Evolutionary conservation across 2,797 vertebrate species (phyloP).

Genomic region (Forpus xanthops): DNA sequence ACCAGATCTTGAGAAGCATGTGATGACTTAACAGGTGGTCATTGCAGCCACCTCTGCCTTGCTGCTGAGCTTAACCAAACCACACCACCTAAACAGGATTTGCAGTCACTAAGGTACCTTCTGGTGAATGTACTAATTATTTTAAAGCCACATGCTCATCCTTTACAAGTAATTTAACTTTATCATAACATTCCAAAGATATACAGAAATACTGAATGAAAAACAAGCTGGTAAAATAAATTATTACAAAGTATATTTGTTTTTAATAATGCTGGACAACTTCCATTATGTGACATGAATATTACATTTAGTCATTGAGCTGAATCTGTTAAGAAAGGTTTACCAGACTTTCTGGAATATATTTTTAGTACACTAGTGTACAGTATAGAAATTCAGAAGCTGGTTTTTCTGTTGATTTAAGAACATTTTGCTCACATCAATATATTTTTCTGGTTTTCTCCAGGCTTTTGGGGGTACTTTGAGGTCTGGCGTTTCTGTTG

Average conservation of each 20-base stretch:
- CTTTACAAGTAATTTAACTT: neutral
- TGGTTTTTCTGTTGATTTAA: neutral
- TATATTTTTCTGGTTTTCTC: neutral
- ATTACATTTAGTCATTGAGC: neutral
- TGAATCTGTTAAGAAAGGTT: constrained; percentile 2
- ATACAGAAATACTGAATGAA: neutral
- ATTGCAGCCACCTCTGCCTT: neutral
- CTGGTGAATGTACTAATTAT: neutral
- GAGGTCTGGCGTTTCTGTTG: neutral
- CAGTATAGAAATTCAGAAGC: neutral
- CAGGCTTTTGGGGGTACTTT: neutral
- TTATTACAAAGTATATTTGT: neutral
- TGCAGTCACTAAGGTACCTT: neutral
- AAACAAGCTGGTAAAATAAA: constrained; percentile 14
- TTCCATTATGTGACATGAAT: constrained; percentile 9
- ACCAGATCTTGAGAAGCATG: neutral
- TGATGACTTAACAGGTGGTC: neutral
- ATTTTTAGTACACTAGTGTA: neutral
- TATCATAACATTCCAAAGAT: neutral
- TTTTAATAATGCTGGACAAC: constrained; percentile 23
- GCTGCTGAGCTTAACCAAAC: neutral
- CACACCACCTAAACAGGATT: neutral
- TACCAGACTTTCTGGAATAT: neutral
- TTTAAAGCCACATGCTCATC: neutral
- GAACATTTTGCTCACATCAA: neutral